A percentile compares a stretch with the other conserved stretches of the same genome.
Conservation (phyloP, 2,113 vertebrate species). For the Delphinapterus leucas region DNA sequence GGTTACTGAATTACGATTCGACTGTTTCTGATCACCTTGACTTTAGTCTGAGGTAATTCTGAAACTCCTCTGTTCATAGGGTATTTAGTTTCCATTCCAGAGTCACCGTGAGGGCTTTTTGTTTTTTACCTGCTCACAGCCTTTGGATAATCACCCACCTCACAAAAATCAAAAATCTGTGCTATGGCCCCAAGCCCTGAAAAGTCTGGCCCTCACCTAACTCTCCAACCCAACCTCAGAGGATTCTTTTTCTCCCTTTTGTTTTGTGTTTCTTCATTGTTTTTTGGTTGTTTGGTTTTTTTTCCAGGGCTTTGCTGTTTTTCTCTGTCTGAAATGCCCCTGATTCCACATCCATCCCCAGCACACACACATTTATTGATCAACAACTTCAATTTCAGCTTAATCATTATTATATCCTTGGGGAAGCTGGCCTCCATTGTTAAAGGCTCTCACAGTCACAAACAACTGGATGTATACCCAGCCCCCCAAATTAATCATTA, state of each 20-base stretch:
- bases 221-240: neutral
- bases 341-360: neutral
- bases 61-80: neutral
- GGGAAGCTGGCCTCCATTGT: neutral
- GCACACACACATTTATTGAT: neutral
- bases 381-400: neutral
- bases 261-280: neutral
- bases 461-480: neutral
- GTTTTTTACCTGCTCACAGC: fast-evolving
- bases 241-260: neutral
- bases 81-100: neutral
- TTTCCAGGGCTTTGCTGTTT: neutral
- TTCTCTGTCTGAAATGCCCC: neutral
- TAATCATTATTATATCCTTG: neutral
- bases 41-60: neutral
- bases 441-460: neutral
- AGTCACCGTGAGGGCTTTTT: neutral
- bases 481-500: neutral
- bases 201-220: too few species aligned
- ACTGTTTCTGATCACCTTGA: neutral
- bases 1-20: neutral
- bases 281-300: neutral
- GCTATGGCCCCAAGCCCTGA: neutral
- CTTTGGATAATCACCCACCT: neutral
- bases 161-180: too few species aligned